Percentiles rank a stretch among this genome's conserved stretches.
Conservation (phyloP, 2,113 vertebrate species). For the Mesitornis unicolor region DNA sequence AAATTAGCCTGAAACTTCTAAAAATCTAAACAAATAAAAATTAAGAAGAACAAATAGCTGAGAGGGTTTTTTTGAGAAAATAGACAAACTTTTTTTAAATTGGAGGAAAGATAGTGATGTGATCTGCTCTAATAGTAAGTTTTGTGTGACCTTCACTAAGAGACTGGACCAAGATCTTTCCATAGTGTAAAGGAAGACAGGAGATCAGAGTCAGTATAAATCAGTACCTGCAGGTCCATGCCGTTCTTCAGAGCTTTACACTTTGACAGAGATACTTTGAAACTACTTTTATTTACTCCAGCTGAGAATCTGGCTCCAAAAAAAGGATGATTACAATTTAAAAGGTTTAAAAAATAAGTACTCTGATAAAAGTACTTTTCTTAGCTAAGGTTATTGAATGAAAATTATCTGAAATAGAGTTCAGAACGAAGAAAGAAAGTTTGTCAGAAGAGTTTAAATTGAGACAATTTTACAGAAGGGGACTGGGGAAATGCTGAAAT, state of each 20-base stretch:
- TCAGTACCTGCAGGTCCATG: background rate
- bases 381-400: background rate
- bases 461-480: background rate
- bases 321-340: background rate
- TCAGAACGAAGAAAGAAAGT: background rate
- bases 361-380: background rate
- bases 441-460: constrained; percentile 17
- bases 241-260: background rate
- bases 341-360: background rate
- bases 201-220: background rate
- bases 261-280: background rate
- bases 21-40: background rate
- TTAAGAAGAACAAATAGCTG: background rate
- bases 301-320: background rate
- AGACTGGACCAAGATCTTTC: background rate
- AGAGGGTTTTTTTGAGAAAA: background rate
- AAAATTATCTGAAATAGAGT: background rate
- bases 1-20: background rate
- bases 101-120: background rate
- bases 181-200: background rate
- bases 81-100: background rate
- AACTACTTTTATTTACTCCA: background rate
- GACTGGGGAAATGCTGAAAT: background rate
- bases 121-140: background rate
- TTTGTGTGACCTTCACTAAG: background rate